These are phyloP conservation scores for Engystomops pustulosus DNA, from an alignment of 2,113 vertebrate species.

Conservation along the genomic window DNA sequence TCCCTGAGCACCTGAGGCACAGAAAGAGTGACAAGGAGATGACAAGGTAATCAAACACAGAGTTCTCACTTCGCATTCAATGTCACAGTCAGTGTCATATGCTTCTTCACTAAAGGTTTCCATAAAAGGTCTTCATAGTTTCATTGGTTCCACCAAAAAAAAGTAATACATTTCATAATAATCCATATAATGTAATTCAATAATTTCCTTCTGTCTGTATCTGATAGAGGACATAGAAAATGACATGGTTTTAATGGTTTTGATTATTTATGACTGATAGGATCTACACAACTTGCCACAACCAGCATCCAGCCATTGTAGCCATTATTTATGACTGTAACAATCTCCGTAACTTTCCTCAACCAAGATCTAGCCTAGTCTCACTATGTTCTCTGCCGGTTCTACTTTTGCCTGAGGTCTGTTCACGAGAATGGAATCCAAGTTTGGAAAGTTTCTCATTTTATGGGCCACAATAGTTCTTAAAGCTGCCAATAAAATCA, in stretches of 20 bases:
- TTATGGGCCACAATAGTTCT: background rate
- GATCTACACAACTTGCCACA: no score
- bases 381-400: background rate
- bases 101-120: background rate
- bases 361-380: background rate
- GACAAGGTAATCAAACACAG: conserved; percentile 19
- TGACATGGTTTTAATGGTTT: no score
- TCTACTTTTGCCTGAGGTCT: background rate
- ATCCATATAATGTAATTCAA: background rate
- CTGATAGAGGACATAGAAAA: no score
- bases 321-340: background rate
- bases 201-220: background rate
- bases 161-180: background rate
- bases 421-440: background rate
- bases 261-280: no score
- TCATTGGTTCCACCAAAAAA: background rate
- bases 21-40: conserved; percentile 32
- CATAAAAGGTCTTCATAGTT: background rate
- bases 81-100: conserved; percentile 13
- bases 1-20: conserved; percentile 22
- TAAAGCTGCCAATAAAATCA: conserved; percentile 3
- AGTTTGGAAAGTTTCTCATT: background rate
- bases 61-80: background rate
- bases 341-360: background rate
- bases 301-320: no score